Base-by-base conservation (phyloP, 2,888 invertebrate genomes). In the Dasysyrphus albostriatus region DNA sequence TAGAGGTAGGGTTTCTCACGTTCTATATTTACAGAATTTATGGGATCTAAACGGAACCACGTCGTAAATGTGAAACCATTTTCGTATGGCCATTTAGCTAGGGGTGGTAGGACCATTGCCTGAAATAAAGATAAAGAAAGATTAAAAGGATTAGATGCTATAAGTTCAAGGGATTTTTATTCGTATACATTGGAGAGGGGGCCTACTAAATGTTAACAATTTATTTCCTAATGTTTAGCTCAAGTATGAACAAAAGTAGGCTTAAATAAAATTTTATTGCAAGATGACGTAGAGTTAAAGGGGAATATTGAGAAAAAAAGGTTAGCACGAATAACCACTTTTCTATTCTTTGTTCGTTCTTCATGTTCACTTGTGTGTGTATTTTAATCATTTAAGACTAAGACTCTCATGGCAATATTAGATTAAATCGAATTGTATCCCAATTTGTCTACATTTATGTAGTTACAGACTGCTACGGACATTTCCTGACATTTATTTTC, bases 51-150 rank as follows among this genome's bases (percentile, higher is more conserved):
- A 88, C 99, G 95, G 93, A 99, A 98, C 99, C 99, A 99, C 90
- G 99, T 99, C 90, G 98, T 98, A 94, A 99, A 99, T 73, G 99
- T 99, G 95, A 99, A 99, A 82, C 99, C 99, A 93, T 96, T 98
- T 94, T 99, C 99, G 94, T 99, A 98, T 47, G 99, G 99, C 99
- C 99, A 99, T 93, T 98, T 96, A 88, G 98, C 98, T 91, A 99
- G 94, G 19, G 99, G 99, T 72, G 99, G 99, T 91, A 99, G 94
- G 59, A 99, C 98, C 91, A 99, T 95, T 83, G 98, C 99, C 99
- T 99, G 94, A 4, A 85, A 67, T 19, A 49, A 75, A 32, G n/a
- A 59, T 39, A 74, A 80, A 54, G 34, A 10, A 49, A 59, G 14
- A 72, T 32, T 44, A 44, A 47, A 56, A 61, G 69, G 67, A 74